Evolutionary conservation across 2,113 vertebrate genomes (phyloP), one percentile per base, ranked within the genome.

Genomic region (Albula glossodonta): DNA sequence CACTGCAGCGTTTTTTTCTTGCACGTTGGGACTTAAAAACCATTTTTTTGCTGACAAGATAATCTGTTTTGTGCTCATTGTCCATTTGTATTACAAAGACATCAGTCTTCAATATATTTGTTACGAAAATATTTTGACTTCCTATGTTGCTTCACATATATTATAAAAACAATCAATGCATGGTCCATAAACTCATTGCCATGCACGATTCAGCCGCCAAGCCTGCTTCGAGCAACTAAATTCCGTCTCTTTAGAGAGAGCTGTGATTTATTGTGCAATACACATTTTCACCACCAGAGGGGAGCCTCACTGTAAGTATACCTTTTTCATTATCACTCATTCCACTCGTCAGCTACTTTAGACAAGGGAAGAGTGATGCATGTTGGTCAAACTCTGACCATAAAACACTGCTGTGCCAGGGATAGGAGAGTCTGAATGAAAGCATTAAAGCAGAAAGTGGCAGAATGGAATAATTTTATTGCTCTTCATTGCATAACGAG

Each of bases 281-380:
- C 10, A 70, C 5, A 51, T 6, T 51, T 5, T 51, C 25, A 12
- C 92, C 95, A 94, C 85, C 85, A 95, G 95, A 91, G 93, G 60
- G 91, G 93, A 77, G 15, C 48, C 74, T 25, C 79, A 51, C 80
- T 80, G n/a, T 60, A 63, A 19, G 22, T 82, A 19, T 25, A 53
- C 6, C 19, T 4, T 41, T 83, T 9, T 13, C 60, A 66, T 3
- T 66, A 66, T 15, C 3, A 6, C 15, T 51, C 22, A 80, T 22
- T 41, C 15, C 17, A 50, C 79, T 3, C 2, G 48, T 48, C 48
- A 51, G 79, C 79, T 15, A 51, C 17, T 15, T 66, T 66, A 66
- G 31, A 41, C 31, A 41, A 41, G 31, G 31, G 53, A 56, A 1
- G 7, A n/a, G 70, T 25, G 10, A 22, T 31, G 22, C n/a, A 25